Base-by-base conservation (phyloP, 1,140 invertebrate genomes). In the Ditylenchus dipsaci region DNA sequence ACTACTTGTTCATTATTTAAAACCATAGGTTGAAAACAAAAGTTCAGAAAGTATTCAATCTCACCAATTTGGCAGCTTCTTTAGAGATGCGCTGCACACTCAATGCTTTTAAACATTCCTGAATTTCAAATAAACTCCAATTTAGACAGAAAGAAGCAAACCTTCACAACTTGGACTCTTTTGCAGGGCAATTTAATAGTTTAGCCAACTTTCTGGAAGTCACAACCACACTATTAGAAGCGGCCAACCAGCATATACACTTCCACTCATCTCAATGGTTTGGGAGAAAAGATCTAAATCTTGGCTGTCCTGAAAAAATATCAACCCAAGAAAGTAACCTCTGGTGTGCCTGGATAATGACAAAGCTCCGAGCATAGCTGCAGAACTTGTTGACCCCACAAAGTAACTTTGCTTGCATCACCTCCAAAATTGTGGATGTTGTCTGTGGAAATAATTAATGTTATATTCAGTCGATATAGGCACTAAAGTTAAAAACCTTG, bases 351-450 rank as follows among this genome's bases (percentile, higher is more conserved):
- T 59, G 29, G 70, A 73, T 23, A 75, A 15, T 26, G 69, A 21
- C n/a, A 73, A 42, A 8, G 58, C 73, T 26, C 69, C 61, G 33
- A 71, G 23, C 67, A 71, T 69, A 62, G 67, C 86, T 0, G 86
- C 87, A 0, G 90, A 90, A 3, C 88, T 88, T 88, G 88, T 76
- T 89, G 88, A 1, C 90, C 90, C 0, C 90, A 70, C 9, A 84
- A 84, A 0, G 90, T 91, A 0, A 91, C 87, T 0, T 23, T 11
- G 11, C 23, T 59, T 30, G 57, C 11, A 30, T 59, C 57, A 11
- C 57, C 57, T 11, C 57, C 57, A 30, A 59, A 59, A 11, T 59
- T 11, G 11, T 30, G 57, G 30, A 59, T 59, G 23, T 59, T 59
- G 15, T 59, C 57, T 59, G n/a, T 17, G 29, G 29, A 17, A 23